A percentile compares a stretch with the other conserved stretches of the same genome.
These are phyloP conservation scores for Meda fulgida DNA, from an alignment of 2,797 vertebrate genomes.

Conservation along the genomic window DNA sequence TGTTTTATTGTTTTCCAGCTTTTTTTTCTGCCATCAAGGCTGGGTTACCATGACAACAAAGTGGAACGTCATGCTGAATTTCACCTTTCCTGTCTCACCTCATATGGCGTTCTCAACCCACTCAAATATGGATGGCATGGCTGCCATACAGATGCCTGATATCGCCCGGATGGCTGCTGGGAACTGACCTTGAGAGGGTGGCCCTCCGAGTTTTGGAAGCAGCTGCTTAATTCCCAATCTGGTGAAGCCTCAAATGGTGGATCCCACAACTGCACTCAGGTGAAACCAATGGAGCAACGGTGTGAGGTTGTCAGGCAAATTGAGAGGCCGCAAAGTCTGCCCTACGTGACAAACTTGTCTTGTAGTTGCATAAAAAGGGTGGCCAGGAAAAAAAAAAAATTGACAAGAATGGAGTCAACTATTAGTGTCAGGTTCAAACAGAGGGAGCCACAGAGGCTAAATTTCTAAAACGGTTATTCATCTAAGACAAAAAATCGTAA, in stretches of 20 bases:
- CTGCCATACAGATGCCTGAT: conserved; percentile 83
- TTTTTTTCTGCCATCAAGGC: conserved; percentile 71
- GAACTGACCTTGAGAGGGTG: conserved; percentile 82
- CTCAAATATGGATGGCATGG: conserved; percentile 76
- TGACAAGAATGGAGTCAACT: not conserved
- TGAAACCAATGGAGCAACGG: conserved; percentile 74
- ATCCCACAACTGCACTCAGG: conserved; percentile 80
- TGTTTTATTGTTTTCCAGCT: conserved; percentile 77
- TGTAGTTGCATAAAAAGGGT: conserved; percentile 1
- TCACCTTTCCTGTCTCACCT: conserved; percentile 87
- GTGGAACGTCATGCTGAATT: conserved; percentile 83
- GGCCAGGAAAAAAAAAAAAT: too few species aligned
- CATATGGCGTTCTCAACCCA: conserved; percentile 75
- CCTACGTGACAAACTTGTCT: conserved; percentile 1
- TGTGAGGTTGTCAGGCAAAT: conserved; percentile 66
- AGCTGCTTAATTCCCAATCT: conserved; percentile 70
- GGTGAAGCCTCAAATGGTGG: conserved; percentile 76
- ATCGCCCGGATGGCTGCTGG: conserved; percentile 68
- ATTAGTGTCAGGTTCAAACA: not conserved
- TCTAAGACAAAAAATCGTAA: not conserved
- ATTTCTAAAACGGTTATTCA: conserved; percentile 18
- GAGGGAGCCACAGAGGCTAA: not conserved
- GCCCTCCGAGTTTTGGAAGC: conserved; percentile 70
- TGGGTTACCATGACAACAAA: conserved; percentile 88
- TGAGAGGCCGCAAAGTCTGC: conserved; percentile 32